phyloP scores from a whole-genome alignment of 2,113 vertebrate genomes.

The Coracopsis vasa region DNA sequence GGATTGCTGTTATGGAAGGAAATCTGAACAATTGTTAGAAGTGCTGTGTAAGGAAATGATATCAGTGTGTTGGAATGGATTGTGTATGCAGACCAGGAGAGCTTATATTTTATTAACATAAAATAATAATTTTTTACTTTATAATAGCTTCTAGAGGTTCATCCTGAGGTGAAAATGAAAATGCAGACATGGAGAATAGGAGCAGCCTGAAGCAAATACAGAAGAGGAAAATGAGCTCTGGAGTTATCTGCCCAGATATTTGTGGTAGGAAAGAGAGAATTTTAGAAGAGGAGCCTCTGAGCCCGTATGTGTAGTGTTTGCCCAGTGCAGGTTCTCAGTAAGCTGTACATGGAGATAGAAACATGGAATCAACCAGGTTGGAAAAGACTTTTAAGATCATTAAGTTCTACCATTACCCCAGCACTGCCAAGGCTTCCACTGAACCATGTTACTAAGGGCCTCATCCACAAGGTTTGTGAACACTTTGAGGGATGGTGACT shows the following conservation, averaged over 20 bases:
- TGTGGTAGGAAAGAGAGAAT: background rate
- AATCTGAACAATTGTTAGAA: background rate
- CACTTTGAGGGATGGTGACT: background rate
- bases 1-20: background rate
- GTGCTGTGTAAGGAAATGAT: background rate
- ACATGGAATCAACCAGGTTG: background rate
- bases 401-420: background rate
- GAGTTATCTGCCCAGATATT: background rate
- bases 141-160: background rate
- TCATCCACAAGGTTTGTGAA: background rate
- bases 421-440: background rate
- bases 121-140: background rate
- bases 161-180: background rate
- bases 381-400: background rate
- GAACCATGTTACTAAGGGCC: background rate
- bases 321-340: accelerated
- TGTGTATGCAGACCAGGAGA: background rate
- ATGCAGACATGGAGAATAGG: background rate
- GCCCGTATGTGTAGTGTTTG: accelerated
- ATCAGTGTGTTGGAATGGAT: background rate
- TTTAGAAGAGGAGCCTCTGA: background rate
- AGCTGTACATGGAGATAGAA: accelerated
- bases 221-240: background rate
- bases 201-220: background rate
- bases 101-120: background rate